Conservation (phyloP, 1,140 invertebrate genomes). For the Popillia japonica region DNA sequence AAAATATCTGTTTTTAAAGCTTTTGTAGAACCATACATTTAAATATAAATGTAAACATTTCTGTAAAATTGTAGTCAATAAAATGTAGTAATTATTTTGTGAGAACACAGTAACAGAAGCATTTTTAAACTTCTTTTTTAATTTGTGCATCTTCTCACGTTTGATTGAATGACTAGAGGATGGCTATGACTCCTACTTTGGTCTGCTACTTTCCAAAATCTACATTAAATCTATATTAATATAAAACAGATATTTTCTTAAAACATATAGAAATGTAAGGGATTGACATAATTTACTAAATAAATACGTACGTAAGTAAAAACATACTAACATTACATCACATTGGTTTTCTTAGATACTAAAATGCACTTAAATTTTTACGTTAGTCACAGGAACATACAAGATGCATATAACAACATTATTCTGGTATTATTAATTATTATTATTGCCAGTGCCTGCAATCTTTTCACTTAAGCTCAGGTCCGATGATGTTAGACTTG, state of each 20-base stretch:
- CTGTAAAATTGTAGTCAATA: too few species aligned
- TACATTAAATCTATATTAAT: too few species aligned
- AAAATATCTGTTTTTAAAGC: too few species aligned
- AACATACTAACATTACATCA: background rate
- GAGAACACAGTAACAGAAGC: too few species aligned
- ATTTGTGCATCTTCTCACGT: too few species aligned
- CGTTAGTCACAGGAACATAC: constrained; percentile 7
- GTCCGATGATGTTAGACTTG: background rate
- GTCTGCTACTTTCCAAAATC: too few species aligned
- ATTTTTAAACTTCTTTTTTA: too few species aligned
- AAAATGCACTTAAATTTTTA: constrained; percentile 6
- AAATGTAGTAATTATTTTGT: too few species aligned
- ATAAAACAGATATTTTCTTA: background rate
- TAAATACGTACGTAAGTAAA: constrained; percentile 4
- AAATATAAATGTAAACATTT: too few species aligned
- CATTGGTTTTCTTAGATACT: constrained; percentile 11
- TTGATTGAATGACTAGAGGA: too few species aligned
- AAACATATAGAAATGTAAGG: background rate
- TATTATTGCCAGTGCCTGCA: background rate
- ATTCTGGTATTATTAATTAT: background rate
- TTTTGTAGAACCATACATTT: too few species aligned
- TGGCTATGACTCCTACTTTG: too few species aligned
- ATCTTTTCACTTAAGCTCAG: background rate
- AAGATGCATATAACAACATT: background rate
- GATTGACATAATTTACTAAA: constrained; percentile 8